Conservation (phyloP, 2,113 vertebrate genomes). For the Vidua macroura region DNA sequence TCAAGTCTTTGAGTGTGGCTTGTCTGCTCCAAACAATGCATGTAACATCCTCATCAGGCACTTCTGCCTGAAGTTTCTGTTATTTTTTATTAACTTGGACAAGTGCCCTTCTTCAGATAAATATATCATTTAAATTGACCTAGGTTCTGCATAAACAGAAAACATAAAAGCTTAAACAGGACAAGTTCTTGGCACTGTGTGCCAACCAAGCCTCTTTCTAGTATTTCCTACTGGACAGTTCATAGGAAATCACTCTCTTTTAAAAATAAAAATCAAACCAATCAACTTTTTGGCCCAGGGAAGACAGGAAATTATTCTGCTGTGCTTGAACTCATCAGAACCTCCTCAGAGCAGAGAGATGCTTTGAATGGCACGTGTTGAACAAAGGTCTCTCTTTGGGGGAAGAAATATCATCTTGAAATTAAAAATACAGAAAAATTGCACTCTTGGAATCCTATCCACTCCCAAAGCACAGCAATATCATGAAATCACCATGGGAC, state of each 20-base stretch:
- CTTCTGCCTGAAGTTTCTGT: not conserved
- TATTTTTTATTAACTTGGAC: not conserved
- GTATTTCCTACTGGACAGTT: not conserved
- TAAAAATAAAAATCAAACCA: not conserved
- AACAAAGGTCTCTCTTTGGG: not conserved
- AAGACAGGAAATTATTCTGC: not conserved
- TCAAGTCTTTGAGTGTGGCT: not conserved
- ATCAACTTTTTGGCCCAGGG: not conserved
- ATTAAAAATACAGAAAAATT: not conserved
- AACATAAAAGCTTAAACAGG: not conserved
- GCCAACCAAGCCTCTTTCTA: not conserved
- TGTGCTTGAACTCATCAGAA: not conserved
- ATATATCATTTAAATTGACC: not conserved
- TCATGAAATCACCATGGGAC: fast-evolving
- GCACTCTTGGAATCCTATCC: not conserved
- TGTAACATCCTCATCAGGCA: not conserved
- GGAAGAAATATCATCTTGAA: not conserved
- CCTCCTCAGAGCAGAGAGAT: not conserved
- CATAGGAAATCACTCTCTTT: not conserved
- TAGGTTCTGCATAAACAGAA: not conserved
- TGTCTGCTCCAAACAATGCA: not conserved
- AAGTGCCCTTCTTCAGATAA: not conserved
- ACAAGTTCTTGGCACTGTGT: not conserved
- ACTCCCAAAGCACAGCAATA: not conserved
- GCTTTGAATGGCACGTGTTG: fast-evolving